Conservation (phyloP, 2,797 vertebrate genomes). For the Periparus ater region DNA sequence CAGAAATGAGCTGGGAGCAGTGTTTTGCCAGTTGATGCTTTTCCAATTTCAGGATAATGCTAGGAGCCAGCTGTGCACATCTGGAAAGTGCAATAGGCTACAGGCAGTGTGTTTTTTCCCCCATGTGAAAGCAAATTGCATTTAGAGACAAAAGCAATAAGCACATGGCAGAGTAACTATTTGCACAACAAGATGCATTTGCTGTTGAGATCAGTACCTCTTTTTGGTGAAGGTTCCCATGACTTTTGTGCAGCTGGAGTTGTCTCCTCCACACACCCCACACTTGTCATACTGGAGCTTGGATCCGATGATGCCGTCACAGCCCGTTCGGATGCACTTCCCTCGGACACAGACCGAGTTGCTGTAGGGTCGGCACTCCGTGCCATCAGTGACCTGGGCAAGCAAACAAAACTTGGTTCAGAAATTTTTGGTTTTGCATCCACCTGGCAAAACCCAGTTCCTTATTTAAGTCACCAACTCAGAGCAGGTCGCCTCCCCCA, state of each 20-base stretch:
- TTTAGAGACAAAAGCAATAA: background rate
- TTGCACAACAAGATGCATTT: background rate
- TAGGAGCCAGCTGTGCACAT: background rate
- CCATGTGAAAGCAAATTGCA: background rate
- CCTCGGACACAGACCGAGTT: conserved; percentile 94
- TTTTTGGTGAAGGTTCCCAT: conserved; percentile 93
- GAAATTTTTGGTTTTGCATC: background rate
- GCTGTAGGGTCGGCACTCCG: conserved; percentile 92
- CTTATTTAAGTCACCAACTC: background rate
- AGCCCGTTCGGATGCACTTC: conserved; percentile 92
- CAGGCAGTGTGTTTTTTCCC: background rate
- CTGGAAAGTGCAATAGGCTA: background rate
- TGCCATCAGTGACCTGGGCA: conserved; percentile 82
- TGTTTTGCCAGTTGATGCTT: background rate
- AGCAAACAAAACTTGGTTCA: background rate
- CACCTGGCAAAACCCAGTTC: background rate
- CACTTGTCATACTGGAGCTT: conserved; percentile 96
- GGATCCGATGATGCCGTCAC: conserved; percentile 95
- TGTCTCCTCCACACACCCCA: conserved; percentile 93
- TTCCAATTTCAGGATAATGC: background rate
- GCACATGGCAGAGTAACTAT: background rate
- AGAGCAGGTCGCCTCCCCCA: background rate
- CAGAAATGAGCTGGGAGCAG: background rate
- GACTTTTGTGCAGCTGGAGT: conserved; percentile 89
- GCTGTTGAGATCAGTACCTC: conserved; percentile 78